These are phyloP conservation scores for Strigamia crassipes DNA, from an alignment of 2,888 invertebrate genomes.

Conservation along the genomic window DNA sequence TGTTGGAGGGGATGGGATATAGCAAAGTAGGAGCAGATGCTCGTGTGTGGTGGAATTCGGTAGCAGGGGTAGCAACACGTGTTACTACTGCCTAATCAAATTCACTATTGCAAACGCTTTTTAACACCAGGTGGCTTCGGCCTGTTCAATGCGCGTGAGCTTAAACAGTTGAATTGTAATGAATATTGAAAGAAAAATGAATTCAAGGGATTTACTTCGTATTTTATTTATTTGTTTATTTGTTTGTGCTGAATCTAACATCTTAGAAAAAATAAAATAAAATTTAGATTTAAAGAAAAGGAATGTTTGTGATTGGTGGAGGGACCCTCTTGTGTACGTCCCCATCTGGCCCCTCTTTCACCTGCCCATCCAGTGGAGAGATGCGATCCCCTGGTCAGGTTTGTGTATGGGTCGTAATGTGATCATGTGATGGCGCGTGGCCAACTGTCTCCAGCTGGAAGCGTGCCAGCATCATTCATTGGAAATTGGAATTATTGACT, in stretches of 20 bases:
- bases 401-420: slow-evolving; percentile 7
- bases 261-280: too few species aligned
- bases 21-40: slow-evolving; percentile 35
- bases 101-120: neutral
- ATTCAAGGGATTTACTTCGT: neutral
- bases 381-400: slow-evolving; percentile 39
- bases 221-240: neutral
- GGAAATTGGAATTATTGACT: neutral
- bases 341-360: slow-evolving; percentile 27
- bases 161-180: too few species aligned
- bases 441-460: slow-evolving; percentile 30
- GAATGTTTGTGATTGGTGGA: slow-evolving; percentile 2
- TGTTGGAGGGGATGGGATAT: slow-evolving; percentile 31
- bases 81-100: slow-evolving; percentile 27
- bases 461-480: slow-evolving; percentile 13
- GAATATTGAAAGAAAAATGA: too few species aligned
- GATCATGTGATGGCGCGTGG: slow-evolving; percentile 40
- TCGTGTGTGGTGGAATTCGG: slow-evolving; percentile 39
- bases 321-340: neutral
- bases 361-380: slow-evolving; percentile 24
- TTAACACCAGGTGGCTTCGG: neutral
- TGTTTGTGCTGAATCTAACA: neutral
- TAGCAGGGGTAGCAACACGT: slow-evolving; percentile 14
- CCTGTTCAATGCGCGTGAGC: too few species aligned
- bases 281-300: neutral